phyloP scores from a whole-genome alignment of 2,888 invertebrate species.

The Leucozona laternaria region DNA sequence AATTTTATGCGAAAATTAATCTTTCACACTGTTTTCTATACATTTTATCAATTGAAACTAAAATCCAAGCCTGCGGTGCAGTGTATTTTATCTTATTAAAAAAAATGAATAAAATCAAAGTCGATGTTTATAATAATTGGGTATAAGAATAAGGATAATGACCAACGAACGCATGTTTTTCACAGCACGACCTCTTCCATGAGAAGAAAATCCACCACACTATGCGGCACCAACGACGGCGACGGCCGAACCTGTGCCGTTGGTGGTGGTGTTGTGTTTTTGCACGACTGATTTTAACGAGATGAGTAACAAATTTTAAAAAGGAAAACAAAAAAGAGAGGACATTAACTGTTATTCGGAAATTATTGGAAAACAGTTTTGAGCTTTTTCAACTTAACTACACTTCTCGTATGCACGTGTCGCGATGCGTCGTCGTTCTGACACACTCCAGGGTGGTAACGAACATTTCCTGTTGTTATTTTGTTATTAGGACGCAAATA shows the following conservation, averaged over 20 bases:
- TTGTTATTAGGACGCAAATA: slow-evolving; percentile 49
- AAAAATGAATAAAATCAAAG: not conserved
- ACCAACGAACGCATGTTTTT: slow-evolving; percentile 48
- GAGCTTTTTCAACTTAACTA: slow-evolving; percentile 34
- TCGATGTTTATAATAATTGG: slow-evolving; percentile 39
- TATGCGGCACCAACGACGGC: slow-evolving; percentile 7
- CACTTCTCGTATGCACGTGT: slow-evolving; percentile 50
- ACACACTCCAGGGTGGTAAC: slow-evolving; percentile 67
- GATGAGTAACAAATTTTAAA: slow-evolving; percentile 67
- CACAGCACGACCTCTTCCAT: slow-evolving; percentile 40
- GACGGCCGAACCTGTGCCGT: too few relatives aligned
- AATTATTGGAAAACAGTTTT: slow-evolving; percentile 26
- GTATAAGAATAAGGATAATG: slow-evolving; percentile 45
- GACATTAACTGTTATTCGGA: slow-evolving; percentile 6
- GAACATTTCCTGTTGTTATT: slow-evolving; percentile 35
- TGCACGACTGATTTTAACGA: slow-evolving; percentile 51
- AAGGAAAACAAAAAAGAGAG: slow-evolving; percentile 47
- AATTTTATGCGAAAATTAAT: too few relatives aligned
- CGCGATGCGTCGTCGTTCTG: slow-evolving; percentile 11
- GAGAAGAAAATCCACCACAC: slow-evolving; percentile 45
- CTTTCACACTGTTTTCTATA: not conserved
- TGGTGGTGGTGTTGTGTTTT: slow-evolving; percentile 39
- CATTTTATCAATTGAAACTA: not conserved
- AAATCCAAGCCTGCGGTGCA: not conserved
- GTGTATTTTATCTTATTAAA: not conserved